Percentiles rank a stretch among this genome's conserved stretches.
Conservation (phyloP, 2,113 vertebrate genomes). For the Marcusenius ussheri region DNA sequence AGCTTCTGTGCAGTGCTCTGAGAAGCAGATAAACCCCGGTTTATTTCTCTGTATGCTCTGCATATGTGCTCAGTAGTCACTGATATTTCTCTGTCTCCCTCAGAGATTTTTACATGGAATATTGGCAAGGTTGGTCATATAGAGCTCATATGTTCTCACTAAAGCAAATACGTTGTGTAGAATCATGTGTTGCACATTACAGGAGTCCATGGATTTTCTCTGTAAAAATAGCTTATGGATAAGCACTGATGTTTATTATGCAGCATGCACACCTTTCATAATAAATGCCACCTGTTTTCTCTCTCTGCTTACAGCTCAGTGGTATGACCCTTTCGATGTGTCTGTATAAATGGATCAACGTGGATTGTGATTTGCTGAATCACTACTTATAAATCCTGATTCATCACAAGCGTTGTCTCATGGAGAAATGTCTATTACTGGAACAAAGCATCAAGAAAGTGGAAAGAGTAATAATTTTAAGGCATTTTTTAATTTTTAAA, state of each 20-base stretch:
- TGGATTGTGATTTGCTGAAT: constrained; percentile 23
- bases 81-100: constrained; percentile 26
- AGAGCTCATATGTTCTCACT: neutral
- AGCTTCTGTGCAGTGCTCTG: neutral
- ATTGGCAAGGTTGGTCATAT: constrained; percentile 38
- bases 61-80: constrained; percentile 8
- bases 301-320: constrained; percentile 38
- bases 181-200: neutral
- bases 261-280: neutral
- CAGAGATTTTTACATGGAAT: constrained; percentile 48
- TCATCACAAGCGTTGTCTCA: neutral
- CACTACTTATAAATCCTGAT: neutral
- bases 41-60: neutral
- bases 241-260: neutral
- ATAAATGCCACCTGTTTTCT: neutral
- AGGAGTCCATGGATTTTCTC: neutral
- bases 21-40: neutral
- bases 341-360: constrained; percentile 35
- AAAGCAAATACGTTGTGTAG: neutral
- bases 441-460: neutral
- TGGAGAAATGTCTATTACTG: neutral
- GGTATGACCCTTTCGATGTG: constrained; percentile 48
- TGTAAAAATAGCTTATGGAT: neutral
- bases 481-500: neutral
- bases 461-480: neutral